phyloP scores from a whole-genome alignment of 2,113 vertebrate species.

The Apistogramma diplotaenia region DNA sequence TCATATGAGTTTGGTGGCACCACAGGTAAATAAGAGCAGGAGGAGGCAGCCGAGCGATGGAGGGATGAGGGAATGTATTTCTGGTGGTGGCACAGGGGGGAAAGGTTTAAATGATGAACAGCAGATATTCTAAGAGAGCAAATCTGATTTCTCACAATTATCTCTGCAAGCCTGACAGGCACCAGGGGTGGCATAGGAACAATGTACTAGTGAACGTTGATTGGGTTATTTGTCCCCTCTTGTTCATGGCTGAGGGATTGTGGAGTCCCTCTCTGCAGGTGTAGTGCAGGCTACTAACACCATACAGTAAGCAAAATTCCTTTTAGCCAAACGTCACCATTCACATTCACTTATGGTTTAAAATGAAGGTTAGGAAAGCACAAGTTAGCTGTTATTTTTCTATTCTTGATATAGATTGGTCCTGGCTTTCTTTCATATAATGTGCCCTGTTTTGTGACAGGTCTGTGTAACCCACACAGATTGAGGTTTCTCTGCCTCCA shows the following conservation, averaged over 20 bases:
- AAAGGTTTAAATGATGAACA: constrained; percentile 84
- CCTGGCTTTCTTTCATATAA: background rate
- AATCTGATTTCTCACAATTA: constrained; percentile 99
- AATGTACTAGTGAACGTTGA: constrained; percentile 83
- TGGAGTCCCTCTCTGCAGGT: constrained; percentile 86
- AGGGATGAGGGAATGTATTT: constrained; percentile 20
- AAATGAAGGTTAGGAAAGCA: background rate
- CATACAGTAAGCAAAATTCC: background rate
- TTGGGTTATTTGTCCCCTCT: constrained; percentile 94
- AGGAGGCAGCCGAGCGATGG: constrained; percentile 56
- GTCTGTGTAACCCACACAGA: background rate
- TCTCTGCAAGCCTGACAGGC: constrained; percentile 92
- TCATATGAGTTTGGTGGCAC: constrained; percentile 24
- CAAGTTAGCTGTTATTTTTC: background rate
- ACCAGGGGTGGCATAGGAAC: constrained; percentile 79
- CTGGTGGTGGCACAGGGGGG: constrained; percentile 5
- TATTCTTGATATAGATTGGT: background rate
- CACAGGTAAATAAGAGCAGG: constrained; percentile 63
- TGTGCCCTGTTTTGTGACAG: background rate
- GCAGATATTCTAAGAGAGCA: constrained; percentile 78
- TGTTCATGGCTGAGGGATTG: constrained; percentile 88
- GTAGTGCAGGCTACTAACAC: constrained; percentile 37
- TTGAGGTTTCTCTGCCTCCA: background rate
- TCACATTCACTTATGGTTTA: background rate
- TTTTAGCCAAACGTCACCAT: background rate